These are phyloP conservation scores for Parnassius orleans DNA, from an alignment of 2,888 invertebrate genomes.

Conservation along the genomic window DNA sequence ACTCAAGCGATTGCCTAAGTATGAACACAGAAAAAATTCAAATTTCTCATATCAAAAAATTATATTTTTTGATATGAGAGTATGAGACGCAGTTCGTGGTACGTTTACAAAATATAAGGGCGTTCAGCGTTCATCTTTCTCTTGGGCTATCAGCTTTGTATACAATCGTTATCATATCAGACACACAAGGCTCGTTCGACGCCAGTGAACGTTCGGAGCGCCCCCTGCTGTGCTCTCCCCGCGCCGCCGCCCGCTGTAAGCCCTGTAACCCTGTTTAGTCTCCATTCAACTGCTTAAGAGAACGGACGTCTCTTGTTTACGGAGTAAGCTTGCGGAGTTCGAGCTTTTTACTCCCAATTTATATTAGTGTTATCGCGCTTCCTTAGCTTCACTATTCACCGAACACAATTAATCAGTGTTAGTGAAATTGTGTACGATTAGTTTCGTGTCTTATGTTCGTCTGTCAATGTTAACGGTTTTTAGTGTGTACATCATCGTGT, in stretches of 20 bases:
- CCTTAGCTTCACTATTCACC: slow-evolving; percentile 39
- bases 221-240: slow-evolving; percentile 60
- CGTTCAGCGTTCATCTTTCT: slow-evolving; percentile 47
- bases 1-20: slow-evolving; percentile 3
- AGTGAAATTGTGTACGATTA: slow-evolving; percentile 49
- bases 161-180: slow-evolving; percentile 73
- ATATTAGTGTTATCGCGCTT: slow-evolving; percentile 54
- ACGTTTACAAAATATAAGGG: slow-evolving; percentile 33
- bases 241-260: slow-evolving; percentile 36
- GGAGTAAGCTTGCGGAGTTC: slow-evolving; percentile 60
- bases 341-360: slow-evolving; percentile 66
- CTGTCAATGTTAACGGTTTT: slow-evolving; percentile 56
- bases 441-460: slow-evolving; percentile 35
- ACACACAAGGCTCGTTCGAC: slow-evolving; percentile 64
- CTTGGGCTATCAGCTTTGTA: slow-evolving; percentile 56
- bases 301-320: slow-evolving; percentile 40
- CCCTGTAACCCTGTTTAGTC: slow-evolving; percentile 59
- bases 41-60: too few relatives aligned
- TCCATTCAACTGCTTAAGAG: slow-evolving; percentile 47
- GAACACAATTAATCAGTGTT: slow-evolving; percentile 38
- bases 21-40: slow-evolving; percentile 22
- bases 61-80: slow-evolving; percentile 16
- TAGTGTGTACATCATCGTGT: slow-evolving; percentile 52
- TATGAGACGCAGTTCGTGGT: slow-evolving; percentile 9
- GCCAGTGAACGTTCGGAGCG: slow-evolving; percentile 43